Evolutionary conservation across 2,797 vertebrate genomes (phyloP), one percentile per base, ranked within the genome.

Genomic region (Helicolenus hilgendorfi): DNA sequence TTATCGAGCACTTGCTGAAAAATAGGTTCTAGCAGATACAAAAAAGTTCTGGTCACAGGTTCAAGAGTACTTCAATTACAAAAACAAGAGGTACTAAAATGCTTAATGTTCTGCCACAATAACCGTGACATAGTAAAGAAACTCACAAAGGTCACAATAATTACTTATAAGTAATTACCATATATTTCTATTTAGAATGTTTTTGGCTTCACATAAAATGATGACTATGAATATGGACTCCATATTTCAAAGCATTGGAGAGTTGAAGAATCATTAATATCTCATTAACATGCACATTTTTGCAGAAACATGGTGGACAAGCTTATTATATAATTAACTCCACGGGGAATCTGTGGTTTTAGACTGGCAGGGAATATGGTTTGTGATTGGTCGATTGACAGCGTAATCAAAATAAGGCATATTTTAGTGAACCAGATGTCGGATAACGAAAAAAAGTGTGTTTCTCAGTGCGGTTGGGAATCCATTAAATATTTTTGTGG

Each of bases 61-160:
- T 82, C 14, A 65, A 31, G 7, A 72, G 29, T 64, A 31, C 77
- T 85, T 89, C 65, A 83, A 81, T 84, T 74, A 81, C 7, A 68
- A 35, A 77, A 85, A 78, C 64, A 74, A 18, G 67, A 76, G n/a
- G 22, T n/a, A 45, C 45, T 86, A 31, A 83, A 79, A 65, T 69
- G 65, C 13, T 3, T 71, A 78, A 81, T 76, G 59, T 65, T 59
- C 20, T 29, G 27, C 49, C 31, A 64, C 20, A 81, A 20, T 55
- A 27, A 67, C 72, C 4, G 2, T 65, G 62, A 55, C 56, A 77
- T 35, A 45, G 29, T 65, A 73, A 79, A 87, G 63, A 76, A 69
- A 58, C 7, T 3, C 35, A 60, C 71, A 60, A 59, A 77, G 5
- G 35, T 38, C 18, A 24, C 18, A n/a, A 3, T 87, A 76, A 85